Evolutionary conservation across 2,888 invertebrate genomes (phyloP).

Genomic region (Megalurothrips usitatus): DNA sequence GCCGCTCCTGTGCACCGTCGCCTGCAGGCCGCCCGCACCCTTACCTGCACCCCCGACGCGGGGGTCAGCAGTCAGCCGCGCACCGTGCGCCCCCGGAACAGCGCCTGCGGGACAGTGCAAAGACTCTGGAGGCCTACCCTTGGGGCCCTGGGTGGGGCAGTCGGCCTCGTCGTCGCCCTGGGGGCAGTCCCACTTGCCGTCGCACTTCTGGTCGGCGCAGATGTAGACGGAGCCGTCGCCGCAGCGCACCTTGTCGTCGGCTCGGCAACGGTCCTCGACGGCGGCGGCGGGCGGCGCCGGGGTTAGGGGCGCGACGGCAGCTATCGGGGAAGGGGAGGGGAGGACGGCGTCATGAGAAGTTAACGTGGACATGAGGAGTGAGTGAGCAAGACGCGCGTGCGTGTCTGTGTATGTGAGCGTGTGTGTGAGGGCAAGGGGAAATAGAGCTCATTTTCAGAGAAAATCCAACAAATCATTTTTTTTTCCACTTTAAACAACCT

Average conservation of each 20-base stretch:
- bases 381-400: background rate
- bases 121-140: no score
- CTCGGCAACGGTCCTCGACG: slow-evolving; percentile 45
- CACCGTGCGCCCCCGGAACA: no score
- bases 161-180: slow-evolving; percentile 64
- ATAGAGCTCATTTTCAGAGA: no score
- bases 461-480: no score
- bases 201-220: slow-evolving; percentile 57
- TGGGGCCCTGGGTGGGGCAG: slow-evolving; percentile 46
- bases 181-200: slow-evolving; percentile 59
- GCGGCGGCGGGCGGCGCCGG: background rate
- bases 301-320: background rate
- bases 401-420: background rate
- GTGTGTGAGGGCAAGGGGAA: no score
- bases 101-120: no score
- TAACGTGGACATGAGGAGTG: background rate
- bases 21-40: no score
- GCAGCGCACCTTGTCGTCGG: slow-evolving; percentile 53
- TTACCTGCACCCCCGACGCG: no score
- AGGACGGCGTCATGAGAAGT: no score
- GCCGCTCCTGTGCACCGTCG: no score
- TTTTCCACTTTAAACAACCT: no score
- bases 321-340: background rate
- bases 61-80: no score
- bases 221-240: slow-evolving; percentile 53